Base-by-base conservation (phyloP, 2,797 vertebrate species). In the Lates japonicus region DNA sequence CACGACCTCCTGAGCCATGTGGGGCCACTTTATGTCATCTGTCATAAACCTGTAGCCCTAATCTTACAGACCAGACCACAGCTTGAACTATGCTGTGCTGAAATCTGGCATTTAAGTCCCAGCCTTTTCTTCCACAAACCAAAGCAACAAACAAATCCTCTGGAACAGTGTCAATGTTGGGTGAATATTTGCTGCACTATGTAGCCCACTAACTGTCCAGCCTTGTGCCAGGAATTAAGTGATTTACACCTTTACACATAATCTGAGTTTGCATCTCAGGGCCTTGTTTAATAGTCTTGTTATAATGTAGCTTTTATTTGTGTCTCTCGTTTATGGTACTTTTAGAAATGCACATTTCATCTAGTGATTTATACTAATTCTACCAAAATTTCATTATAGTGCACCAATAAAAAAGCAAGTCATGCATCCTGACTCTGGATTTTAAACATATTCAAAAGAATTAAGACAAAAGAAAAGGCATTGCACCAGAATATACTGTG, bases 1-100 rank as follows among this genome's bases (percentile, higher is more conserved):
- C 65, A 60, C 64, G 61, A 84, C 78, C 51, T 73, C 52, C 22
- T 8, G 46, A 44, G 65, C 41, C 48, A 74, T 70, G 67, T 80
- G 52, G 44, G 64, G 55, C 69, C 60, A 59, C 80, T 84, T 80
- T 22, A 42, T 73, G 44, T 74, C 75, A 81, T 79, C 39, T 54
- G 10, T 55, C 42, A 74, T 76, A 73, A 87, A 84, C 60, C 51
- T 62, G 46, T 25, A 70, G 64, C 7, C 5, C 20, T 81, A 39
- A 80, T 78, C 66, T 83, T 31, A 33, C 48, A 17, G 22, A 64
- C 51, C 81, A 84, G 51, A 65, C 42, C 58, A 20, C 70, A 64
- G 70, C 54, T 55, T 9, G 20, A 80, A 22, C 25, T 52, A 48
- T 60, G 60, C 64, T 54, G 5, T 29, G 6, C 6, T 7, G 12